Evolutionary conservation across 2,797 vertebrate species (phyloP), one percentile per base, ranked within the genome.

Genomic region (Lepus townsendii): DNA sequence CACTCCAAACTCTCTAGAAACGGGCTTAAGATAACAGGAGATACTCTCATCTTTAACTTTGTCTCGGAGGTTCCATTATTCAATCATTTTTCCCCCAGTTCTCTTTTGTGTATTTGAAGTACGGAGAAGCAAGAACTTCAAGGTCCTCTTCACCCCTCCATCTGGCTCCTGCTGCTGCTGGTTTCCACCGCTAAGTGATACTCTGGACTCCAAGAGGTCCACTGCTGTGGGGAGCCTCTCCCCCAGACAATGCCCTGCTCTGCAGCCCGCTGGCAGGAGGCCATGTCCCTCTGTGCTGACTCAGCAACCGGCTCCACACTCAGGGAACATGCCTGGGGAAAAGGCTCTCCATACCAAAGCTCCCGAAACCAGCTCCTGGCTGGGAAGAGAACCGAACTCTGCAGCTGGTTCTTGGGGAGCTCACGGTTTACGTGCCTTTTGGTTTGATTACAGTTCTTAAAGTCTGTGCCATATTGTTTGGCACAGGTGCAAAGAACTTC

Each of bases 251-350:
- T 76, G 95, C 38, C 83, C 87, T 63, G 95, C 93, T 85, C 83
- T 62, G 0, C 86, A 16, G 54, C 54, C 19, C 14, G 94, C 0
- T 97, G 96, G 97, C 95, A 95, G 96, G 79, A 95, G 87, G 90
- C 95, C 96, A 93, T 26, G 60, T 83, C 47, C 60, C 89, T 95
- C 96, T 65, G 76, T 88, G 97, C 97, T 83, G 92, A 97, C 91
- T 96, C 97, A 96, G 97, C 75, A 66, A 91, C 94, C 77, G 85
- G 75, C 83, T 83, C 68, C 78, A 0, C 95, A 90, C 95, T 90
- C 84, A 90, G 0, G 9, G 0, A 93, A 69, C 83, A 27, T 92
- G 96, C 90, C 93, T 77, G 76, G 42, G 84, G 76, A 86, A 2
- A 7, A 90, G 94, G 82, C 96, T 86, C 93, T 71, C 92, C 86